Base-by-base conservation (phyloP, 2,888 invertebrate species). In the Melanostoma mellinum region DNA sequence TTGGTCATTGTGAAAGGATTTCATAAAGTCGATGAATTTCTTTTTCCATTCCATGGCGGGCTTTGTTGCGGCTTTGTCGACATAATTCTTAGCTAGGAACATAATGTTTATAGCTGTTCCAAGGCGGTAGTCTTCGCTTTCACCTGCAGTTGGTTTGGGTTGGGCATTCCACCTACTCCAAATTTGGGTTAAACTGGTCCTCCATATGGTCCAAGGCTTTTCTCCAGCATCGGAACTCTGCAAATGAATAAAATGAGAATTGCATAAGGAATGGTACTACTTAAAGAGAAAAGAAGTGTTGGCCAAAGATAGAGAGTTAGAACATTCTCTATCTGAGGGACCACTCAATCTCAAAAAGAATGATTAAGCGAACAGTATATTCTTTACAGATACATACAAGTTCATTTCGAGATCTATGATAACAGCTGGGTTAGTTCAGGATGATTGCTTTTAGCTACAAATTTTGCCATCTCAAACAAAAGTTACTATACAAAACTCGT, bases 111-210 rank as follows among this genome's bases (percentile, higher is more conserved):
- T 90, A 0, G 94, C 95, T 0, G 92, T 93, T 3, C 95, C 93
- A 74, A 94, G 93, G 71, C 93, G 91, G 87, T 94, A 95, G 63
- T 91, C 88, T 2, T 89, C 89, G 61, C 93, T 92, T 72, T 92
- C 91, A 0, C 93, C 93, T 20, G 90, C 90, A 0, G 91, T 88
- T 10, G 92, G 90, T 85, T 93, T 89, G 42, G 93, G 93, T 93
- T 89, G 42, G 93, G 93, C 88, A 93, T 95, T n/a, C 97, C 98
- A 35, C 98, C 98, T 44, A 98, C 93, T 0, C 95, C 94, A 69
- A 98, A 92, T 81, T 95, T 96, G 0, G 98, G 97, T 86, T 96
- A 94, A 6, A 97, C 93, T 1, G 98, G 98, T 0, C 97, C 98
- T 38, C 98, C 98, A 92, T 95, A 98, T 0, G 94, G 92, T 0